A percentile compares a stretch with the other conserved stretches of the same genome.
Evolutionary conservation across 2,888 invertebrate species (phyloP).

Genomic region (Cephus spinipes): DNA sequence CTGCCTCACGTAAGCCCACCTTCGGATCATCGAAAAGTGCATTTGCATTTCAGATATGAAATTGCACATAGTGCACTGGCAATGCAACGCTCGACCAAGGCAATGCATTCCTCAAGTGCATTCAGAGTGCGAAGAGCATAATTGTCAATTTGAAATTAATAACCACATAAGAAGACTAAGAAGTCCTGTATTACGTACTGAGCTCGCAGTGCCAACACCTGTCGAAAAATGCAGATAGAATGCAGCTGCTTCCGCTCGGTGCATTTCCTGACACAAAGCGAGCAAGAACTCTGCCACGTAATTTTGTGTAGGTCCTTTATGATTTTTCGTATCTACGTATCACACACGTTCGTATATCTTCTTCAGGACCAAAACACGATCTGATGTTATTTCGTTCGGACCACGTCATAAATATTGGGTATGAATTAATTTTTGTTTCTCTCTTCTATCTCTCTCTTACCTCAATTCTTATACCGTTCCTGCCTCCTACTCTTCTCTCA

Average conservation of each 20-base stretch:
- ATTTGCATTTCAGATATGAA: neutral
- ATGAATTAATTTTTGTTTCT: conserved; percentile 9
- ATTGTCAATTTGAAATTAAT: neutral
- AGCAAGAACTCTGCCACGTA: neutral
- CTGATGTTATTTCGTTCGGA: conserved; percentile 37
- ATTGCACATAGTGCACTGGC: neutral
- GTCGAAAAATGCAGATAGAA: conserved; percentile 51
- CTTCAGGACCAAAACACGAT: neutral
- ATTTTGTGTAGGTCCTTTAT: conserved; percentile 2
- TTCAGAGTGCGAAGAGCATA: neutral
- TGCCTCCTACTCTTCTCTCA: neutral
- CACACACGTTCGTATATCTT: neutral
- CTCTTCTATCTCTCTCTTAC: conserved; percentile 16
- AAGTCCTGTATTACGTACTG: neutral
- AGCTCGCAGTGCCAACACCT: conserved; percentile 39
- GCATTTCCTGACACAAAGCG: conserved; percentile 5
- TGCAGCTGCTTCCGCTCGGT: conserved; percentile 50
- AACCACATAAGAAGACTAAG: neutral
- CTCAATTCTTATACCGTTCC: neutral
- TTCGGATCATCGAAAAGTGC: neutral
- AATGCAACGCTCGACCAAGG: neutral
- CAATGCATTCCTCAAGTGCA: neutral
- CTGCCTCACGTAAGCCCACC: neutral
- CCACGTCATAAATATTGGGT: conserved; percentile 39
- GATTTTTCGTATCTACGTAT: neutral